Evolutionary conservation across 1,140 invertebrate species (phyloP).

Genomic region (Drosophila virilis): DNA sequence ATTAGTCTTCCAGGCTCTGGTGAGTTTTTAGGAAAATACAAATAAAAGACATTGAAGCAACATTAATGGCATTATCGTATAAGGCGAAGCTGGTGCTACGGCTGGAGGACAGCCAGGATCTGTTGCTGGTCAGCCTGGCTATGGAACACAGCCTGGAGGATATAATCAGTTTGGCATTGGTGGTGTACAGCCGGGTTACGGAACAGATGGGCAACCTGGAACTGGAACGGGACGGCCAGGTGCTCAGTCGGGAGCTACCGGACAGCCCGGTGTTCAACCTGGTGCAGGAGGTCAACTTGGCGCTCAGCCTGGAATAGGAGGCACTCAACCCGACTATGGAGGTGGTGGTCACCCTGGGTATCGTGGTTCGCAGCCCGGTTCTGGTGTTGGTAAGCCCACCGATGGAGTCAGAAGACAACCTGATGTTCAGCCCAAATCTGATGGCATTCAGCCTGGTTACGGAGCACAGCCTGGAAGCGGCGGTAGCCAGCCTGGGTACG

Average conservation of each 20-base stretch:
- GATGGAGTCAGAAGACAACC: too few relatives aligned
- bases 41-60: not conserved
- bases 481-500: too few relatives aligned
- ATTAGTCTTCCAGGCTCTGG: constrained; percentile 59
- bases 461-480: too few relatives aligned
- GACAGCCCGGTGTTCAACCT: constrained; percentile 5
- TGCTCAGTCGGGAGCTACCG: constrained; percentile 24
- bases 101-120: constrained; percentile 7
- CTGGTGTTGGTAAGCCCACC: too few relatives aligned
- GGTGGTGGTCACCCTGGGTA: too few relatives aligned
- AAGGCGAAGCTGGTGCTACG: constrained; percentile 19
- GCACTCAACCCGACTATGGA: too few relatives aligned
- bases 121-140: constrained; percentile 6
- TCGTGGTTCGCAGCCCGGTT: too few relatives aligned
- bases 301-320: too few relatives aligned
- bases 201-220: constrained; percentile 11
- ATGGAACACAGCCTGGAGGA: constrained; percentile 27
- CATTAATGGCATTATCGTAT: not conserved
- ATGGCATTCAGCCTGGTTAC: too few relatives aligned
- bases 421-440: too few relatives aligned
- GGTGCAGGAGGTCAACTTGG: constrained; percentile 1
- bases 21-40: constrained; percentile 10
- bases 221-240: not conserved
- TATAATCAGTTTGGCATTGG: not conserved
- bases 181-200: constrained; percentile 7